Conservation (phyloP, 2,888 invertebrate genomes). For the Orthosia cruda region DNA sequence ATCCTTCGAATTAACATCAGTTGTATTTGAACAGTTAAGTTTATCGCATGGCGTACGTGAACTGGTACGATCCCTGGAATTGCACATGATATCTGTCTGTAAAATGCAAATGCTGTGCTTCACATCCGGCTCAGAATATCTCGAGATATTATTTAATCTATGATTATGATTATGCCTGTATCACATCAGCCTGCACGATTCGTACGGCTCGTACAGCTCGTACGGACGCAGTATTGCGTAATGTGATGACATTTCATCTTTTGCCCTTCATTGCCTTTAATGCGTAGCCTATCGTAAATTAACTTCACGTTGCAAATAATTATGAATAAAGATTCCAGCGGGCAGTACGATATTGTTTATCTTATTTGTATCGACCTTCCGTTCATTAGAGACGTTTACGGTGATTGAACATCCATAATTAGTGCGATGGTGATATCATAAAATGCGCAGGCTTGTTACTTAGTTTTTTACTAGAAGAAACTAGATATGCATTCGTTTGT, state of each 20-base stretch:
- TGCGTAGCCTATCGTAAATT: conserved; percentile 50
- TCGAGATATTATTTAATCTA: conserved; percentile 71
- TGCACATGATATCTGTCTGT: conserved; percentile 69
- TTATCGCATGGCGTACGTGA: conserved; percentile 53
- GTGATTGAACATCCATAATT: conserved; percentile 60
- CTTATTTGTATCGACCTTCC: conserved; percentile 65
- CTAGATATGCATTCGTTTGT: background rate
- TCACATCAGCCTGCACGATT: conserved; percentile 50
- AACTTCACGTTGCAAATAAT: conserved; percentile 41
- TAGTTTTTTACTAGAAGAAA: conserved; percentile 23
- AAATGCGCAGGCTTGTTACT: conserved; percentile 42
- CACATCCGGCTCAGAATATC: conserved; percentile 80
- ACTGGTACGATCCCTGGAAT: conserved; percentile 63
- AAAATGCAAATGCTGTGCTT: conserved; percentile 79
- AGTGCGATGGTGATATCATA: conserved; percentile 49
- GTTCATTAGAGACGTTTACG: conserved; percentile 63
- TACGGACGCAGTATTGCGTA: conserved; percentile 38
- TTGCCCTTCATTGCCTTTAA: conserved; percentile 67
- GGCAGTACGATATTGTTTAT: conserved; percentile 45
- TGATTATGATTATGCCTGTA: conserved; percentile 70
- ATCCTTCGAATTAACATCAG: conserved; percentile 48
- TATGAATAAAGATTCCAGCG: conserved; percentile 61
- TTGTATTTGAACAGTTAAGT: conserved; percentile 62
- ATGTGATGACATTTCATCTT: conserved; percentile 65
- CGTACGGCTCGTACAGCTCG: conserved; percentile 29